Evolutionary conservation across 1,140 invertebrate genomes (phyloP).

Genomic region (Thalassaphorura encarpata): DNA sequence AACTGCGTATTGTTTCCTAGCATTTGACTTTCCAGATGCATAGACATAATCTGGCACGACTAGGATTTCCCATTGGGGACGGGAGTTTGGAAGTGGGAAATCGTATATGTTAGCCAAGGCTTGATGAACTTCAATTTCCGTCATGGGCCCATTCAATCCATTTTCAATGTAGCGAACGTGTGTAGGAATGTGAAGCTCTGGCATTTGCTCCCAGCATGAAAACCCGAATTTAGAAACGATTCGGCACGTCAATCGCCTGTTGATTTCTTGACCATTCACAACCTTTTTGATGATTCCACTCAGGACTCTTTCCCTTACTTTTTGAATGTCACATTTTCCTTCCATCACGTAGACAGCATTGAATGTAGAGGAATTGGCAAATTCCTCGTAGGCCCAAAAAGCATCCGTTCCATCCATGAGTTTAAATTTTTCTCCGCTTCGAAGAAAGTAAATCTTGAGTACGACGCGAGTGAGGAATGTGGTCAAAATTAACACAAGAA

Average conservation of each 20-base stretch:
- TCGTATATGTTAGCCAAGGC: constrained; percentile 20
- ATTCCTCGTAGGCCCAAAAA: constrained; percentile 12
- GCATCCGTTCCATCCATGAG: constrained; percentile 10
- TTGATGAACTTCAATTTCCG: constrained; percentile 13
- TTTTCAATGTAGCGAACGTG: constrained; percentile 13
- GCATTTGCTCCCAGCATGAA: neutral
- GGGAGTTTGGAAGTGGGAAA: constrained; percentile 8
- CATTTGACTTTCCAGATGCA: constrained; percentile 1
- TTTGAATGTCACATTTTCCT: neutral
- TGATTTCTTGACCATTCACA: neutral
- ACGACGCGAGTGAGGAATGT: neutral
- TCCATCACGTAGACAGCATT: constrained; percentile 1
- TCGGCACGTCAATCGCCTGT: neutral
- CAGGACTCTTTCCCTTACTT: neutral
- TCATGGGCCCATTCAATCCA: neutral
- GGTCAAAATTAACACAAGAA: neutral
- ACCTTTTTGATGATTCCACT: neutral
- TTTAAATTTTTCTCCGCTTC: neutral
- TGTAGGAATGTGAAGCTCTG: constrained; percentile 14
- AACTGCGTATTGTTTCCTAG: constrained; percentile 8
- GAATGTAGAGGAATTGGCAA: constrained; percentile 11
- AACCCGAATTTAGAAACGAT: neutral
- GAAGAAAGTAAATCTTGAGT: neutral
- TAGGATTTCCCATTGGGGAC: constrained; percentile 23
- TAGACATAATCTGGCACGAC: constrained; percentile 23